phyloP scores from a whole-genome alignment of 2,888 invertebrate genomes.

The Trichopria drosophilae region DNA sequence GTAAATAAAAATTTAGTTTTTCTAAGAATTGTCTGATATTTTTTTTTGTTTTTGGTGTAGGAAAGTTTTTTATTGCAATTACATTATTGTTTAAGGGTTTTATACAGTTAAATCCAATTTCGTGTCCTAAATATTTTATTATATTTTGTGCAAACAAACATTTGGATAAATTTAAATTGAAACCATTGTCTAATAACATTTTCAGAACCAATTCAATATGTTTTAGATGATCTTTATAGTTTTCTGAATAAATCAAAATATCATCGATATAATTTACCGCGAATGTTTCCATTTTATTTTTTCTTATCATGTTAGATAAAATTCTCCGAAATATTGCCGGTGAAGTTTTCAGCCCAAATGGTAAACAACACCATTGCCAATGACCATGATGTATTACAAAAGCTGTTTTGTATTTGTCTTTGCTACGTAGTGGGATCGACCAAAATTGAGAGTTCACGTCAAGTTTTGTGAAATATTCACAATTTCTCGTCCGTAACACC shows the following conservation, averaged over 20 bases:
- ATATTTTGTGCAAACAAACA: slow-evolving; percentile 30
- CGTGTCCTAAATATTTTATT: slow-evolving; percentile 31
- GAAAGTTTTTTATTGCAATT: slow-evolving; percentile 26
- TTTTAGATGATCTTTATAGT: slow-evolving; percentile 28
- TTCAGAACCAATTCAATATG: slow-evolving; percentile 22
- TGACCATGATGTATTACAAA: slow-evolving; percentile 35
- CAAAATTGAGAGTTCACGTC: slow-evolving; percentile 28
- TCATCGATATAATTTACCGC: slow-evolving; percentile 39
- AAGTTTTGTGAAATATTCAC: slow-evolving; percentile 28
- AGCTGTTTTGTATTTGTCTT: slow-evolving; percentile 30
- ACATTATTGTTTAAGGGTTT: slow-evolving; percentile 32
- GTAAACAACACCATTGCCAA: slow-evolving; percentile 31
- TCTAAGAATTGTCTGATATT: slow-evolving; percentile 35
- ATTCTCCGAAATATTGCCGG: slow-evolving; percentile 31
- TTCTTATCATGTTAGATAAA: slow-evolving; percentile 23
- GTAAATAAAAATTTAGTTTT: slow-evolving; percentile 37
- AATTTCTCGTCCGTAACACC: slow-evolving; percentile 27
- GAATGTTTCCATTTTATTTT: slow-evolving; percentile 30
- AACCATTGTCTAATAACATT: slow-evolving; percentile 29
- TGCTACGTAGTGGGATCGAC: slow-evolving; percentile 31
- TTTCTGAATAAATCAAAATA: slow-evolving; percentile 36
- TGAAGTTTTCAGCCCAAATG: slow-evolving; percentile 27
- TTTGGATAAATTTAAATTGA: slow-evolving; percentile 30
- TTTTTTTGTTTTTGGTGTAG: slow-evolving; percentile 25
- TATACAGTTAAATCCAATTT: slow-evolving; percentile 27